Base-by-base conservation (phyloP, 92 coral and sea anemone species). In the Plumapathes pennacea region DNA sequence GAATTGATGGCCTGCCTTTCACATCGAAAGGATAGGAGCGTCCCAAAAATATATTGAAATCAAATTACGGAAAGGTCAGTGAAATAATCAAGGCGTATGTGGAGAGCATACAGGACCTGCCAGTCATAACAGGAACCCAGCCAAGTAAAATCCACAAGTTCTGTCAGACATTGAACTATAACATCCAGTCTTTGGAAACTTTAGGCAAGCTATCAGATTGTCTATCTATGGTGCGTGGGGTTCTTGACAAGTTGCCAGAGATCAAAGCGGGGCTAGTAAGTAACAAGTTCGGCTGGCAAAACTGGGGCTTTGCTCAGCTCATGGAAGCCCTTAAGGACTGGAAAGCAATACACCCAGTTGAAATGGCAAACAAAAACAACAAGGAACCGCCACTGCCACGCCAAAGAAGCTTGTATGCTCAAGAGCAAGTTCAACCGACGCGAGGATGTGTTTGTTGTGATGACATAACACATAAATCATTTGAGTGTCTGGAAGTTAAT, bases 371-470 rank as follows among this genome's bases (percentile, higher is more conserved):
- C 27, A 26, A 27, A 25, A 10, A 26, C 1, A 24, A 12, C 29
- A 5, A 46, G 6, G 10, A 46, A 5, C 25, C 4, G 4, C 21
- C 19, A 4, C 22, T 7, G 42, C 71, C 28, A 24, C 34, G 34
- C 49, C 55, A 70, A 38, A 62, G 57, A 61, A 26, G 56, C 21
- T 68, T 33, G 13, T 62, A 32, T 21, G 42, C 74, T 14, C 61
- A 44, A 44, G 71, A 46, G 31, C 39, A 72, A 22, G 30, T 60
- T 2, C 43, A 45, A 30, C n/a, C 22, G 26, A 30, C 71, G 19
- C 41, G 79, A 14, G 57, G 17, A 26, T 77, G 79, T 26, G 66
- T 69, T n/a, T 60, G 53, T 25, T 78, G 85, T 55, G 64, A 53
- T 33, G 33, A 70, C 18, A 38, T 25, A 21, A 43, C 54, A 27